A percentile compares a stretch with the other conserved stretches of the same genome.
phyloP scores from a whole-genome alignment of 1,140 invertebrate genomes.

The Brachionus calyciflorus region DNA sequence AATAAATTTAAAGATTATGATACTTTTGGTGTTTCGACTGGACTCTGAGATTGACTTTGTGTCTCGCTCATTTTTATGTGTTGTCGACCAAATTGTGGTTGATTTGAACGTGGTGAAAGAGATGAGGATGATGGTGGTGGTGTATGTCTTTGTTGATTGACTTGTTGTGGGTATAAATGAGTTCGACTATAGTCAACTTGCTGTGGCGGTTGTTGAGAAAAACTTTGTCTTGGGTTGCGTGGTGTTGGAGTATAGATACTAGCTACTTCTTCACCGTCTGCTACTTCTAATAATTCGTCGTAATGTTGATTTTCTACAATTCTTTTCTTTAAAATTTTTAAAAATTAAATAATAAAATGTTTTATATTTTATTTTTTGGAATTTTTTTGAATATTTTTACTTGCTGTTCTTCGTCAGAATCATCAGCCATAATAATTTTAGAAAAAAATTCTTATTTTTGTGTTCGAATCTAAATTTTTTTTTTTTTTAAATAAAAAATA shows the following conservation, averaged over 20 bases:
- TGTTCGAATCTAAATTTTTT: too few species aligned
- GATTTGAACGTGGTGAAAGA: neutral
- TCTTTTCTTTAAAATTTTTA: neutral
- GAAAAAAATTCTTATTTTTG: too few species aligned
- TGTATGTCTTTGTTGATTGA: constrained; percentile 38
- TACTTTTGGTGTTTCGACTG: constrained; percentile 28
- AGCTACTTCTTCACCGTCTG: constrained; percentile 58
- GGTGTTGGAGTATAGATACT: constrained; percentile 57
- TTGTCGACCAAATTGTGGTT: neutral
- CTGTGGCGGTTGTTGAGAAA: neutral
- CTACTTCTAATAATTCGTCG: constrained; percentile 54
- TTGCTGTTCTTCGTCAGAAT: constrained; percentile 46
- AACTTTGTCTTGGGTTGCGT: constrained; percentile 46
- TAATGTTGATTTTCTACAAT: constrained; percentile 55
- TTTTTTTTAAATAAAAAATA: too few species aligned
- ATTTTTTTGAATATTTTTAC: constrained; percentile 30
- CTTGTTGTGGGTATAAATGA: constrained; percentile 47
- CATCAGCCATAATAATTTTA: constrained; percentile 42
- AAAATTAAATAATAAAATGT: neutral
- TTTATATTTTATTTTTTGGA: neutral
- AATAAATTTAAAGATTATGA: neutral
- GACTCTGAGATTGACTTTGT: constrained; percentile 14
- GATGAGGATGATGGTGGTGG: constrained; percentile 17
- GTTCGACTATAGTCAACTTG: neutral
- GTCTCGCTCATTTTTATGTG: neutral